Base-by-base conservation (phyloP, 2,113 vertebrate genomes). In the Henicopernis longicauda region DNA sequence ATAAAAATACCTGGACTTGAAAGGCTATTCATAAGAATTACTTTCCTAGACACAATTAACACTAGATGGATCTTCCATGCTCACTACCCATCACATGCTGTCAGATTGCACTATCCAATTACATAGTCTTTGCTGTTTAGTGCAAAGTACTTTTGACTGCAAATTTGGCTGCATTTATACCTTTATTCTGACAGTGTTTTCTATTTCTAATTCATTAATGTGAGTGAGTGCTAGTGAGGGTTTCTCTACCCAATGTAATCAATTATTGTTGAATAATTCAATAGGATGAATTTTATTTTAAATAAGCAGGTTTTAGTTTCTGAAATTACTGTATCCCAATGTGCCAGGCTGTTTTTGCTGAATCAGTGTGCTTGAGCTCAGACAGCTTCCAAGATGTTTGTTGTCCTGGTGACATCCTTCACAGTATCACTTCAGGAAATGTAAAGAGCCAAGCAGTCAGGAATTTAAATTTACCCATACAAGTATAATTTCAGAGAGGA, bases 251-350 rank as follows among this genome's bases (percentile, higher is more conserved):
- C 54, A 86, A 16, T n/a, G 36, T 83, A 89, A 87, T 93, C 83
- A 85, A 79, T 92, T 95, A 78, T n/a, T 88, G 52, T 70, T 95
- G 85, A 93, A 96, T 95, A 87, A 95, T 96, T 96, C 93, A 96
- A n/a, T 23, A 89, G 66, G 57, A 44, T 50, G 65, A 63, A 82
- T 82, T 94, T 91, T 22, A 83, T 81, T 93, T 93, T 81, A 89
- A 95, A 93, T 83, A 90, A 92, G 52, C 29, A 61, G 44, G 1
- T 84, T 82, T 91, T 62, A 13, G 0, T 79, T 95, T 93, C 70
- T 73, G 66, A 54, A 78, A 38, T 71, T 31, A 67, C 34, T 77
- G 25, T 73, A 76, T 58, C 61, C 12, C 74, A 58, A 70, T 66
- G 70, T 92, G 78, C 89, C 76, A 92, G 36, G 22, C 22, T 90